These are phyloP conservation scores for Eilema depressum DNA, from an alignment of 2,888 invertebrate species.

Conservation along the genomic window DNA sequence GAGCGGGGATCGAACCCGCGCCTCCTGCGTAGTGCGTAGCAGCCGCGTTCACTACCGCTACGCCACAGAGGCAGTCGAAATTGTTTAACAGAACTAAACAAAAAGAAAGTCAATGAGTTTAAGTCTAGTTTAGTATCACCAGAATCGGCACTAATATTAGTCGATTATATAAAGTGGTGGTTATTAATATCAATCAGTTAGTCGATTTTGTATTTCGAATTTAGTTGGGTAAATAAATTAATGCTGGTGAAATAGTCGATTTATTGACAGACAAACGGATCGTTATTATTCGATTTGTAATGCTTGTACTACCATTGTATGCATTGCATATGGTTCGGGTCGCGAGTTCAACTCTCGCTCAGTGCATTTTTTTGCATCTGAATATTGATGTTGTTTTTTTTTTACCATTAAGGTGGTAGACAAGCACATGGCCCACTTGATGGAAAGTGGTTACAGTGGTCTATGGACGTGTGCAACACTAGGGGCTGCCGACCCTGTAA, in stretches of 20 bases:
- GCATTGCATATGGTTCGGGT: background rate
- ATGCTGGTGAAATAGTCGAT: background rate
- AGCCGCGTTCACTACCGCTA: too few relatives aligned
- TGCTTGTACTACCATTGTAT: background rate
- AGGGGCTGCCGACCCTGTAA: too few relatives aligned
- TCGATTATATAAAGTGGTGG: background rate
- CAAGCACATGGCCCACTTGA: too few relatives aligned
- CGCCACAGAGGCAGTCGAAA: too few relatives aligned
- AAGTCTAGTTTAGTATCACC: background rate
- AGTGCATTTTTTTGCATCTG: background rate
- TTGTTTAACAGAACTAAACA: too few relatives aligned
- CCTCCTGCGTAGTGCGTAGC: too few relatives aligned
- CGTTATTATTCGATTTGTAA: background rate
- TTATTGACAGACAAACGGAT: background rate
- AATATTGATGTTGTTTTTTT: too few relatives aligned
- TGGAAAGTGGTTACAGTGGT: too few relatives aligned
- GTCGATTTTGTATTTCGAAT: constrained; percentile 5
- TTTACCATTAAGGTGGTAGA: too few relatives aligned
- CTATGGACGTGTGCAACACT: too few relatives aligned
- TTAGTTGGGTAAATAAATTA: constrained; percentile 6
- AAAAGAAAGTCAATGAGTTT: background rate
- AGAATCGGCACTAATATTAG: constrained; percentile 5
- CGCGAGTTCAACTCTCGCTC: background rate
- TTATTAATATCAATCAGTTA: constrained; percentile 3
- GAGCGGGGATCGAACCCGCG: too few relatives aligned